Evolutionary conservation across 2,888 invertebrate genomes (phyloP).

Genomic region (Caenorhabditis afra): DNA sequence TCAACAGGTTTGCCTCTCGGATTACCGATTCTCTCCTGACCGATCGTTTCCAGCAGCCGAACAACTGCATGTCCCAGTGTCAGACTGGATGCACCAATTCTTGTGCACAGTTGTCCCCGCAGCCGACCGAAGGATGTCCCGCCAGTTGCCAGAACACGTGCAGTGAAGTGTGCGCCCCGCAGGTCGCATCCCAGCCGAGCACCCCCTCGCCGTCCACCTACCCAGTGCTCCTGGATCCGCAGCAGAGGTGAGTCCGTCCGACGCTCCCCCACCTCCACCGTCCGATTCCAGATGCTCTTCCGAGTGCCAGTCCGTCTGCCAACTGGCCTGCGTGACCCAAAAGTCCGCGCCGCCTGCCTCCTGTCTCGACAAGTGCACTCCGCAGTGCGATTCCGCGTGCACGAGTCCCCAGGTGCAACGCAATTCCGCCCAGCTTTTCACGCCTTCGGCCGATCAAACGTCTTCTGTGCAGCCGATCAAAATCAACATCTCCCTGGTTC

Average conservation of each 20-base stretch:
- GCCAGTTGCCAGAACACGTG: constrained; percentile 63
- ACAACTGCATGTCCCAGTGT: constrained; percentile 64
- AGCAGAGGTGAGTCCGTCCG: constrained; percentile 60
- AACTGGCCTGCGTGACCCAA: constrained; percentile 64
- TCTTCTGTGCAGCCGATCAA: constrained; percentile 34
- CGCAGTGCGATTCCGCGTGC: constrained; percentile 65
- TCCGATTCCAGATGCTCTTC: constrained; percentile 60
- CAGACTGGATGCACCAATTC: constrained; percentile 60
- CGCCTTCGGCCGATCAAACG: constrained; percentile 24
- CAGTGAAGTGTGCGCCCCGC: constrained; percentile 62
- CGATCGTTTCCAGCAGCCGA: constrained; percentile 20
- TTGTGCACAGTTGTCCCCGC: constrained; percentile 50
- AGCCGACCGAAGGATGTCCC: constrained; percentile 60
- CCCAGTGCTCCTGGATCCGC: constrained; percentile 65
- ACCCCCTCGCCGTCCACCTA: constrained; percentile 56
- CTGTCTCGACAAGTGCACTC: constrained; percentile 64
- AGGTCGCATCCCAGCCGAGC: constrained; percentile 48
- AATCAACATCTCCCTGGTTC: constrained; percentile 48
- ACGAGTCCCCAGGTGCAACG: constrained; percentile 62
- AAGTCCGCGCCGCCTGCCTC: constrained; percentile 55
- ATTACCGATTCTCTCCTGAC: background rate
- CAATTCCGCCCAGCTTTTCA: constrained; percentile 65
- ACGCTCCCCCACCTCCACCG: too few species aligned
- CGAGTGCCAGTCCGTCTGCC: constrained; percentile 68
- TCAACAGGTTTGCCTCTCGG: constrained; percentile 3